A percentile compares a stretch with the other conserved stretches of the same genome.
These are phyloP conservation scores for Eufriesea mexicana DNA, from an alignment of 1,140 invertebrate species.

Conservation along the genomic window DNA sequence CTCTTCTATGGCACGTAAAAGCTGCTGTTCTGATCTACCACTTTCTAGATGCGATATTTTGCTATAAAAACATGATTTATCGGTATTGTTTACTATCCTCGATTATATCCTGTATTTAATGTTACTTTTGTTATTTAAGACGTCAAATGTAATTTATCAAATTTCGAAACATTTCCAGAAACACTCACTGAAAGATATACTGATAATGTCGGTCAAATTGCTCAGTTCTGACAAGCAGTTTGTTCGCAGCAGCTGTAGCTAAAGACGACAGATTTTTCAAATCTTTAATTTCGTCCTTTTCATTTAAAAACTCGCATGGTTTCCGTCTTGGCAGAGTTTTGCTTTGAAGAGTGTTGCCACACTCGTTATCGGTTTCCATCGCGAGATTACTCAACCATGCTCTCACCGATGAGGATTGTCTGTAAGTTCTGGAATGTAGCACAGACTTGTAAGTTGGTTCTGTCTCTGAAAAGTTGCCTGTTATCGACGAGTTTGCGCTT, in stretches of 20 bases:
- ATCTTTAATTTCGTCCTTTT: conserved; percentile 62
- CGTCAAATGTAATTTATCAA: background rate
- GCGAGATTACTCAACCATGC: conserved; percentile 73
- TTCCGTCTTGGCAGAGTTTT: conserved; percentile 70
- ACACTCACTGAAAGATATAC: conserved; percentile 68
- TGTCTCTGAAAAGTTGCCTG: background rate
- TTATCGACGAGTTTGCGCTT: conserved; percentile 17
- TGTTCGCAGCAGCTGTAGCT: conserved; percentile 77
- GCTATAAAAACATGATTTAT: conserved; percentile 6
- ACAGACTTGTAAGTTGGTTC: conserved; percentile 34
- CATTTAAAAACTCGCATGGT: conserved; percentile 15
- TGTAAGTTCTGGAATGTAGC: conserved; percentile 41
- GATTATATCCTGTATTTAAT: background rate
- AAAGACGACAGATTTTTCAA: conserved; percentile 72
- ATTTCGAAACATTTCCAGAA: background rate
- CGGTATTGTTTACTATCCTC: too few relatives aligned
- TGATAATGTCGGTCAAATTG: conserved; percentile 73
- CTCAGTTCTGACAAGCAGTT: conserved; percentile 74
- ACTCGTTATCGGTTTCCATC: conserved; percentile 70
- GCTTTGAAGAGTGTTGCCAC: conserved; percentile 71
- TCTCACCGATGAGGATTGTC: conserved; percentile 62
- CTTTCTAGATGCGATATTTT: conserved; percentile 63
- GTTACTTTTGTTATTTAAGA: background rate
- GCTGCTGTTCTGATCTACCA: conserved; percentile 69
- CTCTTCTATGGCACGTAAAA: conserved; percentile 74